Evolutionary conservation across 2,113 vertebrate genomes (phyloP).

Genomic region (Sorex fumeus): DNA sequence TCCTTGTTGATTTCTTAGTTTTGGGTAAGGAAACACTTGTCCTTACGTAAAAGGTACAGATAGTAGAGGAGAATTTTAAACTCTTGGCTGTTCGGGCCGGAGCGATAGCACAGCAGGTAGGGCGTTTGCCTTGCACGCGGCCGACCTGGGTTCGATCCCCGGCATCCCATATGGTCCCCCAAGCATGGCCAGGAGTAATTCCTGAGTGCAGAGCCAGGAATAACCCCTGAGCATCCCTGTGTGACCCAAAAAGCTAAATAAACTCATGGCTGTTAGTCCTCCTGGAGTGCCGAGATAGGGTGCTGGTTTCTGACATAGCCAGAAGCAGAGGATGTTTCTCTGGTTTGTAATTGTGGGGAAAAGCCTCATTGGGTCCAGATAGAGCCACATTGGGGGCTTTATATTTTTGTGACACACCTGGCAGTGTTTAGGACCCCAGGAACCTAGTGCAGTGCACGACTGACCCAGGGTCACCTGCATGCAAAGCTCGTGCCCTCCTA

Average conservation of each 20-base stretch:
- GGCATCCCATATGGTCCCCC: too few species aligned
- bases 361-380: not conserved
- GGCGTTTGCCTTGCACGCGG: too few species aligned
- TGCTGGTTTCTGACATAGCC: not conserved
- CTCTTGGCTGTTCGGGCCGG: too few species aligned
- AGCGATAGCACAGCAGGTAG: too few species aligned
- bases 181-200: too few species aligned
- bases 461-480: too few species aligned
- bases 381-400: not conserved
- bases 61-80: not conserved
- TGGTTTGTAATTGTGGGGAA: slow-evolving; percentile 7
- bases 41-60: not conserved
- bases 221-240: too few species aligned
- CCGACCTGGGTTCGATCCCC: too few species aligned
- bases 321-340: not conserved
- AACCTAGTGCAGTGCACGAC: too few species aligned
- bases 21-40: slow-evolving; percentile 44
- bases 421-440: too few species aligned
- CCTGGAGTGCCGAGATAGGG: not conserved
- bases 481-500: not conserved
- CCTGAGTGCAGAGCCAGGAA: too few species aligned
- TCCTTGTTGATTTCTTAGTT: slow-evolving; percentile 31
- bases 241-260: too few species aligned
- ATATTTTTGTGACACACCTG: not conserved
- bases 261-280: not conserved